Conservation (phyloP, 2,888 invertebrate species). For the Cantharis rustica region DNA sequence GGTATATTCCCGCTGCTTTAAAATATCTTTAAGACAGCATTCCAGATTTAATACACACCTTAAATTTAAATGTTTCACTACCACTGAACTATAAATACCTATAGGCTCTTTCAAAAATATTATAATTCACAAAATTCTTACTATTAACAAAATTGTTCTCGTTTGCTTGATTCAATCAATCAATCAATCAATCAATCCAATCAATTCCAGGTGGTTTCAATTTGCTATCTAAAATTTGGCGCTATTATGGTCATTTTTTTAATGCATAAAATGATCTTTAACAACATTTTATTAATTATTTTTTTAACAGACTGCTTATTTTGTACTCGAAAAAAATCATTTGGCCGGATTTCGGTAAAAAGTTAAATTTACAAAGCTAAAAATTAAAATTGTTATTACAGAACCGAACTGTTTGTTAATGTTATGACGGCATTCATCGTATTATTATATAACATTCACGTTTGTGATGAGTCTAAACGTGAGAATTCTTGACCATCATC, state of each 20-base stretch:
- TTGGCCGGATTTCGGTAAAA: too few species aligned
- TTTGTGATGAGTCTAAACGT: neutral
- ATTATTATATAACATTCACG: neutral
- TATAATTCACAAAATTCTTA: neutral
- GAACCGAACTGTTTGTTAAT: neutral
- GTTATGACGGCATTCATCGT: neutral
- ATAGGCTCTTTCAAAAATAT: neutral
- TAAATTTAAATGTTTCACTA: neutral
- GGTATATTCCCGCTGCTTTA: neutral
- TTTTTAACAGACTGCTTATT: too few species aligned
- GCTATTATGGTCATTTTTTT: too few species aligned
- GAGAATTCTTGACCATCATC: neutral
- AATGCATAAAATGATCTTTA: too few species aligned
- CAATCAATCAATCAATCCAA: too few species aligned
- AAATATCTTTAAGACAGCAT: constrained; percentile 2
- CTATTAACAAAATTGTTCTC: neutral
- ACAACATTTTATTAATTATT: too few species aligned
- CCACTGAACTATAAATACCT: neutral
- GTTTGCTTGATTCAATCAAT: too few species aligned
- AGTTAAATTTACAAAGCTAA: neutral
- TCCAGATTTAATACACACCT: neutral
- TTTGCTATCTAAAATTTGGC: neutral
- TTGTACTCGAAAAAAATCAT: too few species aligned
- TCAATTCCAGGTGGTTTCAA: neutral
- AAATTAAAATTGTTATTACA: neutral